Conservation (phyloP, 2,888 invertebrate species). For the Phania funesta region DNA sequence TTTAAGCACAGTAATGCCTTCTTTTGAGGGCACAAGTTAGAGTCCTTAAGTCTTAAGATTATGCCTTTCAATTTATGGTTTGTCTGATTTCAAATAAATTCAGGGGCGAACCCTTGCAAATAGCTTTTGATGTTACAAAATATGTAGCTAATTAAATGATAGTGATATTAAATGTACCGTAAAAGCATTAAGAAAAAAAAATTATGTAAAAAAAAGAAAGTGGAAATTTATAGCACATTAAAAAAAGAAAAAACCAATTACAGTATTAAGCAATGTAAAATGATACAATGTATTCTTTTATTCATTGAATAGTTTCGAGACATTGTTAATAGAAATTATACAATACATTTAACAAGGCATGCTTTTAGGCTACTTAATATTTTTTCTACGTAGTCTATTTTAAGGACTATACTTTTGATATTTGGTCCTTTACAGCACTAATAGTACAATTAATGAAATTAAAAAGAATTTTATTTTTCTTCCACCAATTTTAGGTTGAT, state of each 20-base stretch:
- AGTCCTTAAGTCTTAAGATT: conserved; percentile 15
- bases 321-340: conserved; percentile 25
- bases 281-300: background rate
- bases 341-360: conserved; percentile 57
- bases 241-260: background rate
- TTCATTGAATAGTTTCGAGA: background rate
- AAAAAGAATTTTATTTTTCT: conserved; percentile 1
- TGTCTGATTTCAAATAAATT: conserved; percentile 2
- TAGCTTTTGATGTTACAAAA: conserved; percentile 49
- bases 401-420: background rate
- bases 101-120: background rate
- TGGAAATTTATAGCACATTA: background rate
- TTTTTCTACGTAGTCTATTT: background rate
- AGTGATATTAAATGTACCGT: conserved; percentile 47
- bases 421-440: background rate
- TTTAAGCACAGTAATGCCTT: conserved; percentile 4
- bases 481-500: background rate
- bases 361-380: conserved; percentile 44
- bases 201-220: background rate
- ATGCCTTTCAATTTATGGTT: conserved; percentile 18
- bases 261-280: background rate
- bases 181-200: conserved; percentile 24
- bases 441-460: conserved; percentile 55
- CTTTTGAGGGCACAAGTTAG: conserved; percentile 2
- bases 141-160: conserved; percentile 44